Conservation (phyloP, 2,113 vertebrate species). For the Colistium nudipinnis region DNA sequence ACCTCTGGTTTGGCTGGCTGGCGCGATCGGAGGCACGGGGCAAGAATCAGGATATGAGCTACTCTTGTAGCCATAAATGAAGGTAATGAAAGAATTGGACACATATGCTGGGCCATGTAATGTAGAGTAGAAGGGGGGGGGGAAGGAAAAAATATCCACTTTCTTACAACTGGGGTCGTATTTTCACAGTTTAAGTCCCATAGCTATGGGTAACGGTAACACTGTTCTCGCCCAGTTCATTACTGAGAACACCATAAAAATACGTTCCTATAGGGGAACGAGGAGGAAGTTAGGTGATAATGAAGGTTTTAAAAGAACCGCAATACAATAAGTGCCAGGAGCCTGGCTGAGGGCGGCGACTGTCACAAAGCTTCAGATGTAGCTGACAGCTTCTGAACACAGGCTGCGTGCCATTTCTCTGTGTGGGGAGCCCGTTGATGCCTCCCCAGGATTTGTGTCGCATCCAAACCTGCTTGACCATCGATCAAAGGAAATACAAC, state of each 20-base stretch:
- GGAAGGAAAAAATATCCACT: constrained; percentile 37
- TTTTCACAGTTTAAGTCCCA: background rate
- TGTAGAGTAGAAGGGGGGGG: constrained; percentile 40
- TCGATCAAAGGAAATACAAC: background rate
- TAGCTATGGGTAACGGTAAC: background rate
- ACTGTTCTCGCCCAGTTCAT: constrained; percentile 12
- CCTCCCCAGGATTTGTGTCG: background rate
- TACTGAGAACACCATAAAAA: background rate
- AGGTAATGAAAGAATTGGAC: constrained; percentile 48
- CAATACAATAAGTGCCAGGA: background rate
- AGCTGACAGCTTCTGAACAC: background rate
- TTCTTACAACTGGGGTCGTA: constrained; percentile 9
- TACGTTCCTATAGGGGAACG: background rate
- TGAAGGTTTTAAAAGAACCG: background rate
- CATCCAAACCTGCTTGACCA: background rate
- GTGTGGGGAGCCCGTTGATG: background rate
- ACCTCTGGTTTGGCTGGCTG: constrained; percentile 52
- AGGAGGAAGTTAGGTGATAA: background rate
- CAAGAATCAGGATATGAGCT: constrained; percentile 44
- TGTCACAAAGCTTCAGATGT: background rate
- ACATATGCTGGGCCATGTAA: constrained; percentile 36
- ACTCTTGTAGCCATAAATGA: constrained; percentile 44
- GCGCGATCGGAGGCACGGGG: constrained; percentile 48
- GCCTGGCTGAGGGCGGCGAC: background rate
- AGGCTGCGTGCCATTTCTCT: background rate